phyloP scores from a whole-genome alignment of 2,888 invertebrate species.

The Orthosia gothica region DNA sequence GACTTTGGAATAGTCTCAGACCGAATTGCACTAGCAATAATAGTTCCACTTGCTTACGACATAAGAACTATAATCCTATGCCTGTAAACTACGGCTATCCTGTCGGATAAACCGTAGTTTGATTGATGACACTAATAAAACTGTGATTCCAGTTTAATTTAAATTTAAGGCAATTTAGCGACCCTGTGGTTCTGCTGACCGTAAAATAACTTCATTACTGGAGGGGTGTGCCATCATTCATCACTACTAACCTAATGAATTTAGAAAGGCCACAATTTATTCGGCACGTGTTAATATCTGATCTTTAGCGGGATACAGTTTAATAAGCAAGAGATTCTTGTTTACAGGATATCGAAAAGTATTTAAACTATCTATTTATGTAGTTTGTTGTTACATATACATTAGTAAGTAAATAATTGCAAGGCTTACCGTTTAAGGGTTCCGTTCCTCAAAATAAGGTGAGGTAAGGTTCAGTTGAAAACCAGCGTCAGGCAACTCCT shows the following conservation, averaged over 20 bases:
- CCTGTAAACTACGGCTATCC: conserved; percentile 69
- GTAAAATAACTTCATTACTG: conserved; percentile 87
- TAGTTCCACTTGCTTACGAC: conserved; percentile 70
- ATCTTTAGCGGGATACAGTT: background rate
- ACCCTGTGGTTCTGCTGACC: conserved; percentile 86
- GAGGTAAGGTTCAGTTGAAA: no score
- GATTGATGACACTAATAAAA: conserved; percentile 91
- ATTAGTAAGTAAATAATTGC: background rate
- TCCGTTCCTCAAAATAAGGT: no score
- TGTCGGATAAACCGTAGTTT: conserved; percentile 86
- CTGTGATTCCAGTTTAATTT: conserved; percentile 91
- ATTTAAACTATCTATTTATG: background rate
- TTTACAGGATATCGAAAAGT: background rate
- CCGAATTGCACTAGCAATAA: conserved; percentile 73
- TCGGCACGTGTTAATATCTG: conserved; percentile 27
- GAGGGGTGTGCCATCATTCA: conserved; percentile 81
- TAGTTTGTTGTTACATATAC: background rate
- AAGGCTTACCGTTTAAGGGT: background rate
- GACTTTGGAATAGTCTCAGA: conserved; percentile 84
- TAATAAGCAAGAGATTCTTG: background rate
- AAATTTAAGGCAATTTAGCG: conserved; percentile 90
- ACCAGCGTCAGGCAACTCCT: no score
- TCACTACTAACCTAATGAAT: conserved; percentile 73
- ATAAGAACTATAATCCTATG: conserved; percentile 80
- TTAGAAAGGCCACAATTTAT: conserved; percentile 52